Conservation (phyloP, 2,888 invertebrate species). For the Leucophora obtusa region DNA sequence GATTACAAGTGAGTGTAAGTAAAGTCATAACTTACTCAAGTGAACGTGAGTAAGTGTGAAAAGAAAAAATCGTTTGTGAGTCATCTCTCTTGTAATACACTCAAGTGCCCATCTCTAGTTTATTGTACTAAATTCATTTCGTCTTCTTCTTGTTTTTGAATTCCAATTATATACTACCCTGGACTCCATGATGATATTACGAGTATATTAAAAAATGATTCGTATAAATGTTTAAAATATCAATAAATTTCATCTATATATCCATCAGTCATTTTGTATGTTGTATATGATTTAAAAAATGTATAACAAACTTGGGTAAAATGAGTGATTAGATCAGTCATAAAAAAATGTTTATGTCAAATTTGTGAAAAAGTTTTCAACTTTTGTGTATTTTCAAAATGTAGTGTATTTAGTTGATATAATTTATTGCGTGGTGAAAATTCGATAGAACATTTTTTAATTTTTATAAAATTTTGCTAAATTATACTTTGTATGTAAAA, state of each 20-base stretch:
- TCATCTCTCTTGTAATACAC: too few relatives aligned
- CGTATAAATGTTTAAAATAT: conserved; percentile 9
- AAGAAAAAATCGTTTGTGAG: too few relatives aligned
- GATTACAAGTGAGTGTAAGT: too few relatives aligned
- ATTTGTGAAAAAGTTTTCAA: conserved; percentile 28
- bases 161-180: background rate
- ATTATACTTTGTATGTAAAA: too few relatives aligned
- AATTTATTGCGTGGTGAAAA: conserved; percentile 40
- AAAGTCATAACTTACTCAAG: too few relatives aligned
- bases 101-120: too few relatives aligned
- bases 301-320: conserved; percentile 36
- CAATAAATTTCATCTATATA: conserved; percentile 13
- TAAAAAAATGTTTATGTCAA: conserved; percentile 52
- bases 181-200: background rate
- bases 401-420: conserved; percentile 14
- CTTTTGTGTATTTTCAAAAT: conserved; percentile 42
- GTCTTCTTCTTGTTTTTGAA: background rate
- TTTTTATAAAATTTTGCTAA: background rate
- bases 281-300: background rate
- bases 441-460: too few relatives aligned
- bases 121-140: conserved; percentile 40
- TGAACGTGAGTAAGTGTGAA: too few relatives aligned
- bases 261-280: conserved; percentile 5
- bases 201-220: conserved; percentile 9
- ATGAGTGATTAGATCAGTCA: conserved; percentile 62